Conservation (phyloP, 2,888 invertebrate genomes). For the Eupithecia abbreviata region DNA sequence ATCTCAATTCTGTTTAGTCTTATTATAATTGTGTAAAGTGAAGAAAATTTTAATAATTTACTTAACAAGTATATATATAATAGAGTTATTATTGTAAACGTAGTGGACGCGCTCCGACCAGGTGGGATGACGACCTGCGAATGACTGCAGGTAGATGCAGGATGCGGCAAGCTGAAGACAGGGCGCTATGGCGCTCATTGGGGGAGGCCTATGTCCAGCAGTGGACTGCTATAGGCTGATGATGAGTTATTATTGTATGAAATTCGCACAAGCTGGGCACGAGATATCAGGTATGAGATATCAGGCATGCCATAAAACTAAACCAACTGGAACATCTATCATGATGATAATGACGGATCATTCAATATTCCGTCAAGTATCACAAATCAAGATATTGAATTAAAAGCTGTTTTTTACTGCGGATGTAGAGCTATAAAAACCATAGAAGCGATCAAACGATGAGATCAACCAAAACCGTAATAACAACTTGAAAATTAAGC, state of each 20-base stretch:
- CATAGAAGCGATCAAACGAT: background rate
- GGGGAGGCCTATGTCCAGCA: too few relatives aligned
- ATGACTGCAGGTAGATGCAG: too few relatives aligned
- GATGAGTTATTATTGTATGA: background rate
- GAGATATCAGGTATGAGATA: background rate
- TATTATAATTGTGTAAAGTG: background rate
- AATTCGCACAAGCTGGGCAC: background rate
- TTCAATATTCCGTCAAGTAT: background rate
- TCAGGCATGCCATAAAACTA: background rate
- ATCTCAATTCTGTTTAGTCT: too few relatives aligned
- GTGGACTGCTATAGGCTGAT: too few relatives aligned
- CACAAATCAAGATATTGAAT: background rate
- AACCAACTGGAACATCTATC: background rate
- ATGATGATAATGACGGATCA: background rate
- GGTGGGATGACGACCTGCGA: too few relatives aligned
- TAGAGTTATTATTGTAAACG: too few relatives aligned
- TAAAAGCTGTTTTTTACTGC: background rate
- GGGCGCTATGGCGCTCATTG: too few relatives aligned
- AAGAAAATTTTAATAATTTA: background rate
- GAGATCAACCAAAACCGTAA: conserved; percentile 26
- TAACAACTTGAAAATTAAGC: conserved; percentile 15
- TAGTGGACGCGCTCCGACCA: too few relatives aligned
- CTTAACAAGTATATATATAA: too few relatives aligned
- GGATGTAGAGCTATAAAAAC: background rate
- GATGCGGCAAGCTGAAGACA: too few relatives aligned